A percentile compares a stretch with the other conserved stretches of the same genome.
Evolutionary conservation across 2,888 invertebrate species (phyloP).

Genomic region (Stenichneumon culpator): DNA sequence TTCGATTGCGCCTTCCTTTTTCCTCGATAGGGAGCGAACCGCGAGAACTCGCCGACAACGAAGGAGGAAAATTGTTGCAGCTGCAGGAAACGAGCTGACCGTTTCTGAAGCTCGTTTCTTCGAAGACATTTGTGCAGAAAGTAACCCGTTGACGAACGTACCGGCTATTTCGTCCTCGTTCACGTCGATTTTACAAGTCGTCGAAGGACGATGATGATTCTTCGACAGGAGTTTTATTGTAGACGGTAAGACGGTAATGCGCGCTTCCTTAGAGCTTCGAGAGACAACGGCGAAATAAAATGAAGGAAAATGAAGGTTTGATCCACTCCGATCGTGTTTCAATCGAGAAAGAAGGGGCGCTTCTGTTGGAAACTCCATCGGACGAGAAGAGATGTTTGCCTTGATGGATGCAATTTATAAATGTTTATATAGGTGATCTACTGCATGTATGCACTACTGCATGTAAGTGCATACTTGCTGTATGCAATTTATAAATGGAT

Average conservation of each 20-base stretch:
- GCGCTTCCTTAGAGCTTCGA: background rate
- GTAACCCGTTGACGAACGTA: background rate
- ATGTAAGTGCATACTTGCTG: too few relatives aligned
- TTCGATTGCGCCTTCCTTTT: slow-evolving; percentile 58
- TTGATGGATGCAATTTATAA: slow-evolving; percentile 1
- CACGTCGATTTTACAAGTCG: background rate
- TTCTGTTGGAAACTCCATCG: background rate
- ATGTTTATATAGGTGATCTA: background rate
- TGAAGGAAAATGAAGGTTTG: background rate
- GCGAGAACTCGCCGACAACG: slow-evolving; percentile 27
- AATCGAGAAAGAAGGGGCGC: slow-evolving; percentile 7
- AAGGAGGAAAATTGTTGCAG: slow-evolving; percentile 3
- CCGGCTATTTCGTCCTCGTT: background rate
- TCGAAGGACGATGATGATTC: background rate
- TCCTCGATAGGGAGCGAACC: background rate
- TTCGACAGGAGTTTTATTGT: background rate
- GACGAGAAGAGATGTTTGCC: background rate
- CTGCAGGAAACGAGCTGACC: background rate
- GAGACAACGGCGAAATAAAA: background rate
- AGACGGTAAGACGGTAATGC: background rate
- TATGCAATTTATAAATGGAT: too few relatives aligned
- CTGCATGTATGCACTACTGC: too few relatives aligned
- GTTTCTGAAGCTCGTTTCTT: background rate
- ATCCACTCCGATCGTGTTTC: slow-evolving; percentile 4
- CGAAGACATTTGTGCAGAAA: background rate